phyloP scores from a whole-genome alignment of 2,888 invertebrate species.

The Leuctra nigra region DNA sequence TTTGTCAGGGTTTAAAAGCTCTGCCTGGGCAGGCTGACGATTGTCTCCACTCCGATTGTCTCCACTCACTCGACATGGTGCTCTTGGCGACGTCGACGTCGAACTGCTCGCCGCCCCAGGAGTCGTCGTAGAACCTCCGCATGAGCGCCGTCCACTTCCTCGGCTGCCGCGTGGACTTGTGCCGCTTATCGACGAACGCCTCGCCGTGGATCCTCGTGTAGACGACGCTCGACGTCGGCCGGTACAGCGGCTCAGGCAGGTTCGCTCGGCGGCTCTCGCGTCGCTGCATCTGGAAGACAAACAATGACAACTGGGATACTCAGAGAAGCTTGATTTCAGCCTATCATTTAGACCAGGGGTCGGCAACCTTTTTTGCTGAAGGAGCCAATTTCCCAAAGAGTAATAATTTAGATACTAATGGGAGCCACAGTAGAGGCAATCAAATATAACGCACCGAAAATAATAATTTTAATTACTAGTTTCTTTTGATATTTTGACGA shows the following conservation, averaged over 20 bases:
- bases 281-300: not conserved
- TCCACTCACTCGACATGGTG: not conserved
- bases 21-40: no score
- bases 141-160: not conserved
- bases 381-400: no score
- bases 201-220: conserved; percentile 1
- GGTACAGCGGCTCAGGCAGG: not conserved
- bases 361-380: no score
- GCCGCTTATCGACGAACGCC: not conserved
- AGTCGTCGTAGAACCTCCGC: not conserved
- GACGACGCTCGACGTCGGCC: not conserved
- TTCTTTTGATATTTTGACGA: no score
- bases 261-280: not conserved
- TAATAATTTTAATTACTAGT: no score
- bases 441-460: no score
- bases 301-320: not conserved
- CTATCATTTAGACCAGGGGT: not conserved
- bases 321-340: not conserved
- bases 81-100: not conserved
- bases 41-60: no score
- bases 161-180: not conserved
- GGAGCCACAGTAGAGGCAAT: no score
- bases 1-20: no score
- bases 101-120: conserved; percentile 2
- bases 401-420: no score